These are phyloP conservation scores for Battus philenor DNA, from an alignment of 1,140 invertebrate species.

Conservation along the genomic window DNA sequence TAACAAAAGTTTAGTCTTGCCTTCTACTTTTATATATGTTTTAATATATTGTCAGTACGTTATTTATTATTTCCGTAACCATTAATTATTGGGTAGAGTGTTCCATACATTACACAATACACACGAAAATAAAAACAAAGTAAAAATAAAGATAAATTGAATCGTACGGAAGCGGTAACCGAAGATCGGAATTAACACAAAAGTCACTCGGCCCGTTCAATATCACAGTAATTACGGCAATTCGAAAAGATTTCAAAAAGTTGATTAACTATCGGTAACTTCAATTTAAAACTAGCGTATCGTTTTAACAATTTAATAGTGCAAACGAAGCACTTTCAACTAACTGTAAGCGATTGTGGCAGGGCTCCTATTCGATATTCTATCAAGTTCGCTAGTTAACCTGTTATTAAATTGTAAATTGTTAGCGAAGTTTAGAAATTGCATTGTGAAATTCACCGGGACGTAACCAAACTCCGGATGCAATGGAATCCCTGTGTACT, in stretches of 20 bases:
- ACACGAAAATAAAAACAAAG: too few relatives aligned
- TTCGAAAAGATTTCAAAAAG: neutral
- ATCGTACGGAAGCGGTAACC: too few relatives aligned
- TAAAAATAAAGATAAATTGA: too few relatives aligned
- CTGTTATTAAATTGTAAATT: slow-evolving; percentile 5
- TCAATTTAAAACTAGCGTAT: neutral
- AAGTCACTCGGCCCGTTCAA: neutral
- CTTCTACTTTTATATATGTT: too few relatives aligned
- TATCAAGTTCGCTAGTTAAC: neutral
- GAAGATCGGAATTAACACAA: too few relatives aligned
- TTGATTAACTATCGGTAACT: neutral
- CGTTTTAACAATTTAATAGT: slow-evolving; percentile 1
- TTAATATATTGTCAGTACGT: too few relatives aligned
- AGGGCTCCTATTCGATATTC: neutral
- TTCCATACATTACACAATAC: too few relatives aligned
- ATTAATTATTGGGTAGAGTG: too few relatives aligned
- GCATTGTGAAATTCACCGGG: neutral
- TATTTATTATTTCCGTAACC: too few relatives aligned
- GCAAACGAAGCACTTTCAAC: neutral
- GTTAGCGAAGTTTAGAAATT: slow-evolving; percentile 1
- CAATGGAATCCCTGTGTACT: neutral
- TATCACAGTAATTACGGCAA: neutral
- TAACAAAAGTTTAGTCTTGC: too few relatives aligned
- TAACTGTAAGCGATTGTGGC: too few relatives aligned
- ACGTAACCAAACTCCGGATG: slow-evolving; percentile 4